phyloP scores from a whole-genome alignment of 2,113 vertebrate genomes.

The Chlamydotis undulata region DNA sequence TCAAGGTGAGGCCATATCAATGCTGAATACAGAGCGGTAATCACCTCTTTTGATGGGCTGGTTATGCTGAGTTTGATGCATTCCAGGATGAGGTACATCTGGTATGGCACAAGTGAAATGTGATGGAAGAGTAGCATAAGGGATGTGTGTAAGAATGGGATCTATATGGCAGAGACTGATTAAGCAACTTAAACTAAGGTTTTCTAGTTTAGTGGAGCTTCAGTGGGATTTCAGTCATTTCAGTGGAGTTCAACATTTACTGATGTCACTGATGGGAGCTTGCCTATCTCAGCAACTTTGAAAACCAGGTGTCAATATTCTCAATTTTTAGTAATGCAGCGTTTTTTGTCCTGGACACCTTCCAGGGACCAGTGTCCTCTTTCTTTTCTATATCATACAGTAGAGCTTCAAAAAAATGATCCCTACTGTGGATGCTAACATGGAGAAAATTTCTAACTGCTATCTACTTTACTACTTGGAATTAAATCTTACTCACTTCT shows the following conservation, averaged over 20 bases:
- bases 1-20: too few relatives aligned
- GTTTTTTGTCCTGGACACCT: not conserved
- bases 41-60: not conserved
- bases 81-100: too few relatives aligned
- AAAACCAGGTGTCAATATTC: not conserved
- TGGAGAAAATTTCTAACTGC: not conserved
- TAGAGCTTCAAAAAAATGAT: not conserved
- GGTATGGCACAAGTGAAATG: not conserved
- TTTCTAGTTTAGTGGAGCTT: not conserved
- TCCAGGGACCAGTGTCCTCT: not conserved
- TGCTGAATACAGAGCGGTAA: not conserved
- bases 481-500: accelerated
- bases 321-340: not conserved
- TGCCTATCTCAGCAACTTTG: not conserved
- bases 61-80: not conserved
- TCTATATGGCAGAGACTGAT: not conserved
- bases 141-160: not conserved
- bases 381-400: not conserved
- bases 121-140: not conserved
- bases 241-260: not conserved
- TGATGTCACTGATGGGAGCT: not conserved
- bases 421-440: not conserved
- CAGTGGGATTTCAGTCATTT: not conserved
- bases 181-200: not conserved
- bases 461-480: not conserved